phyloP scores from a whole-genome alignment of 2,888 invertebrate genomes.

The Eupsilia transversa region DNA sequence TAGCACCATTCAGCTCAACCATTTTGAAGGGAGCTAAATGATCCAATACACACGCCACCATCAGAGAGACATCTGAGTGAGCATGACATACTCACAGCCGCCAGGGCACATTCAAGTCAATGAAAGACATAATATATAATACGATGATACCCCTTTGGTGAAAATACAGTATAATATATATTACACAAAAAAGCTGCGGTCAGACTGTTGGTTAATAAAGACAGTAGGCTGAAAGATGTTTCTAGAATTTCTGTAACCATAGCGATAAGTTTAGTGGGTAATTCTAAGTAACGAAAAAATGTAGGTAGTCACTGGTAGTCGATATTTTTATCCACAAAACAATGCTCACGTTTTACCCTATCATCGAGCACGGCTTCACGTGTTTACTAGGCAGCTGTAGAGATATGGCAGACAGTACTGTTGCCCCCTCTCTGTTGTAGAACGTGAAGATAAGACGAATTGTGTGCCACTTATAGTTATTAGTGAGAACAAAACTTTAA shows the following conservation, averaged over 20 bases:
- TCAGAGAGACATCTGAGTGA: too few relatives aligned
- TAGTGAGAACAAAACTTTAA: constrained; percentile 1
- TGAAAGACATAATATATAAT: too few relatives aligned
- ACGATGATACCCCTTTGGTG: not conserved
- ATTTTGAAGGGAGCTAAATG: too few relatives aligned
- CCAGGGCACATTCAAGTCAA: too few relatives aligned
- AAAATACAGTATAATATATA: too few relatives aligned
- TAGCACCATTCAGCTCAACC: too few relatives aligned
- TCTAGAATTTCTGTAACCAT: not conserved
- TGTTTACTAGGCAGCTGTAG: constrained; percentile 7
- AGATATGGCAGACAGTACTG: constrained; percentile 1
- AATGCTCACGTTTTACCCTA: constrained; percentile 24
- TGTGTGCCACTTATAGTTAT: not conserved
- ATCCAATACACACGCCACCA: too few relatives aligned
- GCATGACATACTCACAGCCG: too few relatives aligned
- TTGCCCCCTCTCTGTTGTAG: not conserved
- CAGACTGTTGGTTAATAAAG: not conserved
- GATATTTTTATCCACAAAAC: not conserved
- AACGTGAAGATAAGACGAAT: constrained; percentile 36
- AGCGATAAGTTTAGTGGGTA: not conserved
- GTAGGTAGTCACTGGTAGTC: not conserved
- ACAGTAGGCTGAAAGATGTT: not conserved
- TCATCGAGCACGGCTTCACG: constrained; percentile 20
- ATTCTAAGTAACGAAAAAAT: not conserved
- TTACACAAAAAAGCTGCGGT: not conserved